A percentile compares a stretch with the other conserved stretches of the same genome.
These are phyloP conservation scores for Montipora foliosa DNA, from an alignment of 64 coral and sea anemone genomes.

Conservation along the genomic window DNA sequence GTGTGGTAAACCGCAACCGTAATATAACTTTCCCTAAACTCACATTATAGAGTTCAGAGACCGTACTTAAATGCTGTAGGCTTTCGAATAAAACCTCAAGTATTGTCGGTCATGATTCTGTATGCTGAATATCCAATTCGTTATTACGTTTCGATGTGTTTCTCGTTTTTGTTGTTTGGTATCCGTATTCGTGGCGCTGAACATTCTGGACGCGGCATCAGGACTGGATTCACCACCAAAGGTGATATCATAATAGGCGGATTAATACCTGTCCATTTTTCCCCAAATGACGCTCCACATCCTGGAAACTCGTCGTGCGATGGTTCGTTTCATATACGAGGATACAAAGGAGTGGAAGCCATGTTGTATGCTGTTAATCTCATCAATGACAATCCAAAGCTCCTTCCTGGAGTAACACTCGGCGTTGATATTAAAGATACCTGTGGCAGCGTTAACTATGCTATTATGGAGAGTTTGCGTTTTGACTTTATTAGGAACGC, in stretches of 20 bases:
- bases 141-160: background rate
- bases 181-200: background rate
- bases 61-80: background rate
- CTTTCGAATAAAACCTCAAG: background rate
- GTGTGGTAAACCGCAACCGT: background rate
- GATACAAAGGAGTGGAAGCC: conserved; percentile 38
- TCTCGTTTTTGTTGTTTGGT: background rate
- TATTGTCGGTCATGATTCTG: background rate
- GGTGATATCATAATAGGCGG: conserved; percentile 52
- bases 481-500: conserved; percentile 32
- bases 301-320: background rate
- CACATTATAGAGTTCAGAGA: background rate
- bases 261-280: conserved; percentile 35
- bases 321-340: conserved; percentile 37
- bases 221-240: background rate
- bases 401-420: conserved; percentile 42
- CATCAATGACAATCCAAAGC: conserved; percentile 18
- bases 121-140: background rate
- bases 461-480: conserved; percentile 40
- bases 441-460: conserved; percentile 43
- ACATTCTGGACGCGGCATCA: background rate
- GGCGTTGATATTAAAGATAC: conserved; percentile 69
- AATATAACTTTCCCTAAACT: background rate
- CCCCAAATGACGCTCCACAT: background rate
- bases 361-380: conserved; percentile 53